Evolutionary conservation across 2,113 vertebrate species (phyloP).

Genomic region (Scalopus aquaticus): DNA sequence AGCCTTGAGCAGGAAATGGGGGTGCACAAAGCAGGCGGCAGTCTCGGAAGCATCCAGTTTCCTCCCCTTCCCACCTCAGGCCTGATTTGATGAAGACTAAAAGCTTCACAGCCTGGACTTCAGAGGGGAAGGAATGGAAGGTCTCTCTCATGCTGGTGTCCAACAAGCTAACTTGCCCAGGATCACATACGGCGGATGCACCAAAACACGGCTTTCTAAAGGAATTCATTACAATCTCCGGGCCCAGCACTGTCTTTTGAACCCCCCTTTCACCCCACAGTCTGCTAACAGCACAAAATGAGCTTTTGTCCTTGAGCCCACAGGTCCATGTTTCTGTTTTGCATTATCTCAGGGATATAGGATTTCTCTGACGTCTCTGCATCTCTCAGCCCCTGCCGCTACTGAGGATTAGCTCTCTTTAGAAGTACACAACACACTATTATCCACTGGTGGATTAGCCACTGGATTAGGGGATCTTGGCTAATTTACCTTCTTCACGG

Average conservation of each 20-base stretch:
- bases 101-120: background rate
- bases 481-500: constrained; percentile 69
- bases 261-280: background rate
- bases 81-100: background rate
- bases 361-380: constrained; percentile 57
- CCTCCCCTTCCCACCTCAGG: background rate
- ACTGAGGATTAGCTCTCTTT: constrained; percentile 59
- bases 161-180: background rate
- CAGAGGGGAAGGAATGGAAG: background rate
- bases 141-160: background rate
- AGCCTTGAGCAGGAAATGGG: background rate
- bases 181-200: background rate
- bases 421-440: constrained; percentile 61
- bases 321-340: constrained; percentile 31
- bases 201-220: background rate
- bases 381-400: constrained; percentile 6
- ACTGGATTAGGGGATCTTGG: constrained; percentile 73
- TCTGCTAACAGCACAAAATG: background rate
- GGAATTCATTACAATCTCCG: background rate
- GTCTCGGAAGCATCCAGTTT: background rate
- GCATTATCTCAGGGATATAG: constrained; percentile 74
- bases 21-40: background rate
- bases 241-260: background rate
- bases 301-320: constrained; percentile 64
- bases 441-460: constrained; percentile 76